Base-by-base conservation (phyloP, 2,113 vertebrate species). In the Nyctereutes procyonoides region DNA sequence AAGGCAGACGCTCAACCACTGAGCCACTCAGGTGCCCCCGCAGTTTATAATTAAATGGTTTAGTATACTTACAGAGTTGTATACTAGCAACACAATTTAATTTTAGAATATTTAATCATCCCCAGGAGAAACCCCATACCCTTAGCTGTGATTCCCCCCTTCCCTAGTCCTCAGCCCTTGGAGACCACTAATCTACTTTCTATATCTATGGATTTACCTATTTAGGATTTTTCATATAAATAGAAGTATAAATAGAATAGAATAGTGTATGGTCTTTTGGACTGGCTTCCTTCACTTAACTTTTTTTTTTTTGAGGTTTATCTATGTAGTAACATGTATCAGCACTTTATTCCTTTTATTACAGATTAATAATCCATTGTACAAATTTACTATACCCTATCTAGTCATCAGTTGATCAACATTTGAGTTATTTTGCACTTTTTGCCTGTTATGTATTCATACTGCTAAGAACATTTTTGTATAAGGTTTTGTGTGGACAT, bases 41-140 rank as follows among this genome's bases (percentile, higher is more conserved):
- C 16, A n/a, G 32, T 69, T 85, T 91, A 62, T 35, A 73, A 5
- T 81, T 71, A 58, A 71, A n/a, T 26, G 58, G 8, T 58, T 79
- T 80, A n/a, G 2, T n/a, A 19, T 43, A 28, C 55, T 93, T 79
- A 17, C 6, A 69, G 73, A 51, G 17, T 79, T 87, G 28, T 67
- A 19, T 58, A 24, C n/a, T 86, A 17, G 74, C 10, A 35, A 19
- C 55, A 62, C 5, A 26, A n/a, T 92, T 43, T 80, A 62, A 86
- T 71, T 92, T 81, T 87, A 55, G 43, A 55, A 20, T 14, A 71
- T 91, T 86, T 91, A 91, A 38, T 91, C 38, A 91, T 16, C n/a
- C 22, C 69, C 35, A 11, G 56, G 58, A 85, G 88, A 95, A 86
- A 38, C 24, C 16, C 3, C 28, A 20, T 71, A 32, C 88, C 19